Conservation (phyloP, 1,140 invertebrate genomes). For the Leptinotarsa defecta region DNA sequence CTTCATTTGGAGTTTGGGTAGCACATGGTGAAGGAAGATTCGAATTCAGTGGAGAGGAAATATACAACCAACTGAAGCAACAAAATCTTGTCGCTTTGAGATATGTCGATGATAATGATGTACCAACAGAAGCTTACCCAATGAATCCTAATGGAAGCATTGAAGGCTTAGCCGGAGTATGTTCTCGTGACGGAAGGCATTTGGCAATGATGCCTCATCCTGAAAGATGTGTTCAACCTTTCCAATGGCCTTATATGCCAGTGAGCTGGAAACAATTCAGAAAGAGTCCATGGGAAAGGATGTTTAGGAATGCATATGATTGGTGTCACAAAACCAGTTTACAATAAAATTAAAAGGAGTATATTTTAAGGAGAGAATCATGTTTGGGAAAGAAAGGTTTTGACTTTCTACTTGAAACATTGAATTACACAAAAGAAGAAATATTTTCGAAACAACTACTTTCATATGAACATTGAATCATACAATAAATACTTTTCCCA, state of each 20-base stretch:
- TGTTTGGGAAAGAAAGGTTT: too few species aligned
- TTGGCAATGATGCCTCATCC: conserved; percentile 98
- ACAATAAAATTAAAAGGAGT: too few species aligned
- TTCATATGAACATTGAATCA: too few species aligned
- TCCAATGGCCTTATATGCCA: conserved; percentile 84
- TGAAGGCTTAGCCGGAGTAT: conserved; percentile 85
- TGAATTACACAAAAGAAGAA: too few species aligned
- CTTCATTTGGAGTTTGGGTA: conserved; percentile 89
- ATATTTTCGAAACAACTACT: too few species aligned
- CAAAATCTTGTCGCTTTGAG: conserved; percentile 74
- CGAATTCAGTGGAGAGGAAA: conserved; percentile 60
- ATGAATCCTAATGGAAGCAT: conserved; percentile 92
- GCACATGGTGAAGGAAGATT: conserved; percentile 95
- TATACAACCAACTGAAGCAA: conserved; percentile 64
- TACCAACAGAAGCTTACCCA: conserved; percentile 81
- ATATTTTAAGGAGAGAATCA: too few species aligned
- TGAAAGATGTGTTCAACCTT: conserved; percentile 82
- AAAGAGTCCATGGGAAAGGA: conserved; percentile 85
- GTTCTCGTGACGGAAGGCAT: conserved; percentile 88
- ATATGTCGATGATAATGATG: conserved; percentile 82
- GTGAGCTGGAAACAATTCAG: conserved; percentile 58
- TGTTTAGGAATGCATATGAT: conserved; percentile 89
- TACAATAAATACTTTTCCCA: too few species aligned
- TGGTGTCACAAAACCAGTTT: conserved; percentile 65
- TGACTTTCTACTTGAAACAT: too few species aligned